These are phyloP conservation scores for Scaptodrosophila latifasciaeformis DNA, from an alignment of 2,888 invertebrate species.

Conservation along the genomic window DNA sequence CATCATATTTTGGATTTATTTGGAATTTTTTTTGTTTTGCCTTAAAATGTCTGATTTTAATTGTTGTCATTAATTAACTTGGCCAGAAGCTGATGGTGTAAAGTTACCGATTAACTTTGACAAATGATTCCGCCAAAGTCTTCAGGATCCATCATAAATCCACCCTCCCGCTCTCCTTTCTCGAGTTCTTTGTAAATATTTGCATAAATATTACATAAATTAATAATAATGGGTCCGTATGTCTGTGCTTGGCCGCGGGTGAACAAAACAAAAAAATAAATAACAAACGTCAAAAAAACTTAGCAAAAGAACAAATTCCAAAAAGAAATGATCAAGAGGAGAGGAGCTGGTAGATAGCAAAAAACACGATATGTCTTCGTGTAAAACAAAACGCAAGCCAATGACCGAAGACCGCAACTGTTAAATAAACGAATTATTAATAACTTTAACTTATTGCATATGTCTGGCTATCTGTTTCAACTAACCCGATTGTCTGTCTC, in stretches of 20 bases:
- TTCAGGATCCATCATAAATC: too few relatives aligned
- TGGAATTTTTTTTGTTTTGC: not conserved
- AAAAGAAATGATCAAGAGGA: constrained; percentile 17
- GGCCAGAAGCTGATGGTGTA: constrained; percentile 40
- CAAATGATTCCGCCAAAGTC: constrained; percentile 51
- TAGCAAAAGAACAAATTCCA: not conserved
- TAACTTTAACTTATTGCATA: constrained; percentile 37
- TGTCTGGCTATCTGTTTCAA: constrained; percentile 15
- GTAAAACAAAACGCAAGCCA: too few relatives aligned
- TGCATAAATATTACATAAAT: constrained; percentile 54
- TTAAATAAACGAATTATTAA: constrained; percentile 55
- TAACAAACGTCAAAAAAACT: not conserved
- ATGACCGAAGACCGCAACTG: constrained; percentile 54
- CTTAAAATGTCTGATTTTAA: constrained; percentile 43
- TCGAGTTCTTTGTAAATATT: constrained; percentile 51
- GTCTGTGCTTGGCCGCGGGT: not conserved
- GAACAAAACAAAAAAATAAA: not conserved
- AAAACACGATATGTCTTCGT: too few relatives aligned
- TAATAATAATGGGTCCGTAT: constrained; percentile 1
- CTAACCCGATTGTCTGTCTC: not conserved
- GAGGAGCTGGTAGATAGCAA: not conserved
- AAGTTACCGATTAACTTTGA: constrained; percentile 43
- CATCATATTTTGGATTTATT: too few relatives aligned
- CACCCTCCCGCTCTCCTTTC: too few relatives aligned
- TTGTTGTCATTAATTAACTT: constrained; percentile 53